These are phyloP conservation scores for Anastrepha ludens DNA, from an alignment of 1,140 invertebrate species.

Conservation along the genomic window DNA sequence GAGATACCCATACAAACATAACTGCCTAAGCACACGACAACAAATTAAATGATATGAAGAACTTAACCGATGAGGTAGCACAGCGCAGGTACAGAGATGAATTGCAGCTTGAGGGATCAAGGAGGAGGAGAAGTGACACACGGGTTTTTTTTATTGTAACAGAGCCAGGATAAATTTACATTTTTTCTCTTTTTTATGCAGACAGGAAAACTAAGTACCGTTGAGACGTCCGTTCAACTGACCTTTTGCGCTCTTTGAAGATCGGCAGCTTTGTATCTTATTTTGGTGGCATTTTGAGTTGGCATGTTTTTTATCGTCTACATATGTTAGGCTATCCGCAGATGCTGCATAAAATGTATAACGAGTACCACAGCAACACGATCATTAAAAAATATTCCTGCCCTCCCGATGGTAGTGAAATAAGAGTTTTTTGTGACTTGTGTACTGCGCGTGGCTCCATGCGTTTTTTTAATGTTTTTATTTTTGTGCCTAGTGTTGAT, in stretches of 20 bases:
- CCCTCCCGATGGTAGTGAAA: not conserved
- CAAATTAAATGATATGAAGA: conserved; percentile 8
- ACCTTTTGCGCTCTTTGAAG: not conserved
- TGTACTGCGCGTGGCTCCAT: not conserved
- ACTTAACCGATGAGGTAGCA: conserved; percentile 32
- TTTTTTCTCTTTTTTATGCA: conserved; percentile 10
- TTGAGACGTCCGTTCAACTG: not conserved
- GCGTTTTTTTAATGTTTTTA: not conserved
- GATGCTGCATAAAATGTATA: conserved; percentile 30
- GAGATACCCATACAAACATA: not conserved
- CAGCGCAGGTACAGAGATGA: not conserved
- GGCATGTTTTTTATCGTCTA: not conserved
- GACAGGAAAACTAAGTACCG: not conserved
- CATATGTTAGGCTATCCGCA: not conserved
- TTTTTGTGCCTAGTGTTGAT: not conserved
- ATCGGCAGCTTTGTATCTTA: not conserved
- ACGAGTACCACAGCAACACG: no score
- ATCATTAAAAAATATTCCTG: not conserved
- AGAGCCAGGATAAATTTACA: conserved; percentile 21
- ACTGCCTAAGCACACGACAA: conserved; percentile 42
- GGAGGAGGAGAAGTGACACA: not conserved
- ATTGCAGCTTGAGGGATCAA: not conserved
- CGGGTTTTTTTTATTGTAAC: conserved; percentile 19
- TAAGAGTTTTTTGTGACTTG: conserved; percentile 18
- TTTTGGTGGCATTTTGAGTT: not conserved